Conservation (phyloP, 2,113 vertebrate species). For the Myrmecophaga tridactyla region DNA sequence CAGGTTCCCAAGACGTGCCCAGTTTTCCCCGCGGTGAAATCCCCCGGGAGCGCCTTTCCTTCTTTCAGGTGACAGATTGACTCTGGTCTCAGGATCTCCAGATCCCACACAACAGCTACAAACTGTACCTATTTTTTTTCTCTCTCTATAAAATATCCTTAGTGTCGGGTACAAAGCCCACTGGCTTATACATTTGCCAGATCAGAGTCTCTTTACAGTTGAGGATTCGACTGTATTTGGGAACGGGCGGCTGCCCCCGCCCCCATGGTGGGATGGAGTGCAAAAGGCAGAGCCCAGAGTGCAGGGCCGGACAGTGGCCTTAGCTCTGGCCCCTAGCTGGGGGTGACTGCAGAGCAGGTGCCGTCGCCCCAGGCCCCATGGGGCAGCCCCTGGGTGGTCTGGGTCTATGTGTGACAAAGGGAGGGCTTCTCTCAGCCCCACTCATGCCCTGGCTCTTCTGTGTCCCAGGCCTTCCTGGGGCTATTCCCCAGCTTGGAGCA, state of each 20-base stretch:
- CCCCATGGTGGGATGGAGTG: not conserved
- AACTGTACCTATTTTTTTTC: not conserved
- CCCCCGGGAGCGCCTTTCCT: not conserved
- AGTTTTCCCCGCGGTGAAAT: not conserved
- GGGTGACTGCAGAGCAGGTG: too few relatives aligned
- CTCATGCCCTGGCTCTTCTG: too few relatives aligned
- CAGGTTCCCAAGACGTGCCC: not conserved
- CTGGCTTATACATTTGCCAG: not conserved
- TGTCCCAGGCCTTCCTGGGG: not conserved
- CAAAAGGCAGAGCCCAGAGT: fast-evolving
- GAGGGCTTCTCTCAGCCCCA: too few relatives aligned
- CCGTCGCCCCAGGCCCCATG: fast-evolving
- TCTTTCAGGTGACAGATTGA: not conserved
- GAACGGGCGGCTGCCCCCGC: not conserved
- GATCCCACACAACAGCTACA: not conserved
- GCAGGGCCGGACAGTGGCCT: fast-evolving
- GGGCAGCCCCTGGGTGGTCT: not conserved
- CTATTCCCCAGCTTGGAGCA: not conserved
- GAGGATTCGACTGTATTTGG: not conserved
- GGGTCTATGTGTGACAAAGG: fast-evolving
- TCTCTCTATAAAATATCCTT: not conserved
- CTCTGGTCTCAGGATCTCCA: not conserved
- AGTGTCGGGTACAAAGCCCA: not conserved
- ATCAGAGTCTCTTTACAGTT: not conserved
- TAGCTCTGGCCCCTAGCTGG: not conserved